phyloP scores from a whole-genome alignment of 2,888 invertebrate genomes.

The Meta bourneti region DNA sequence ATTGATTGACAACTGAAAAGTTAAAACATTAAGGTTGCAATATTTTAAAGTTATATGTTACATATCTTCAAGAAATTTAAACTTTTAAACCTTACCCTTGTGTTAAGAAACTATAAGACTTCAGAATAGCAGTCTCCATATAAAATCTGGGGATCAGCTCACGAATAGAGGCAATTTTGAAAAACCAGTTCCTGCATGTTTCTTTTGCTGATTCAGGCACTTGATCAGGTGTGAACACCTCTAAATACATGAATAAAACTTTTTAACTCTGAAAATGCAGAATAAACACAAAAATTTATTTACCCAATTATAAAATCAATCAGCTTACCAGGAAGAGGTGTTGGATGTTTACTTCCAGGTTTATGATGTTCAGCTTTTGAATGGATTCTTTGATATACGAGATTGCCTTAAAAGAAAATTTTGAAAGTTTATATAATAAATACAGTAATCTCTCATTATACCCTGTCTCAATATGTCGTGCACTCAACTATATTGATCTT shows the following conservation, averaged over 20 bases:
- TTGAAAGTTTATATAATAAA: background rate
- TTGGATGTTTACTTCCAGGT: slow-evolving; percentile 80
- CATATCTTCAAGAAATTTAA: background rate
- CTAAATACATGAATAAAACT: slow-evolving; percentile 78
- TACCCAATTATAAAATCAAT: background rate
- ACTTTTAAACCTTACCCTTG: slow-evolving; percentile 55
- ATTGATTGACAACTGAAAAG: no score
- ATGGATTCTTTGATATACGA: slow-evolving; percentile 91
- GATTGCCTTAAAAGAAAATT: slow-evolving; percentile 84
- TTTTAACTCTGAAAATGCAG: slow-evolving; percentile 19
- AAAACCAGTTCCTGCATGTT: slow-evolving; percentile 99
- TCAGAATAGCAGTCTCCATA: slow-evolving; percentile 95
- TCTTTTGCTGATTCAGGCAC: slow-evolving; percentile 94
- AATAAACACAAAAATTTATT: slow-evolving; percentile 5
- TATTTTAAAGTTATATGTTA: background rate
- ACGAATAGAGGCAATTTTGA: slow-evolving; percentile 97
- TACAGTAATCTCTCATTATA: background rate
- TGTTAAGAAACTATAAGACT: slow-evolving; percentile 89
- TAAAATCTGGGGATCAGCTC: slow-evolving; percentile 95
- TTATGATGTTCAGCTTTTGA: slow-evolving; percentile 86
- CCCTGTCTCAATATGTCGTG: no score
- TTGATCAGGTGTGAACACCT: slow-evolving; percentile 88
- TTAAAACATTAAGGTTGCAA: no score
- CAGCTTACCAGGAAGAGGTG: slow-evolving; percentile 80
- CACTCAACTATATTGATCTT: no score